Evolutionary conservation across 1,140 invertebrate genomes (phyloP).

Genomic region (Drosophila murphyi): DNA sequence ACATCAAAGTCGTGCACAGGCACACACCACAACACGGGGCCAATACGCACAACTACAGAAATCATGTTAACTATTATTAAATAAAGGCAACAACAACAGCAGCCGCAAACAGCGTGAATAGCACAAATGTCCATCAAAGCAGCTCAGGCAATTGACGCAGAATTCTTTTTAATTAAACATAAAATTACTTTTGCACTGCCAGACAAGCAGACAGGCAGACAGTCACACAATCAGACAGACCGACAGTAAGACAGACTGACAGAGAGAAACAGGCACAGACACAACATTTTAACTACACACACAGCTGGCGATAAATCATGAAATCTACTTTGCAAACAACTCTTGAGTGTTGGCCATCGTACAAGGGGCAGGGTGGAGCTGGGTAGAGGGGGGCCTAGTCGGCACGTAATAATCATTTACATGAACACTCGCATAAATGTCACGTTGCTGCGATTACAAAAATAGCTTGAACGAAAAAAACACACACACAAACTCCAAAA

Average conservation of each 20-base stretch:
- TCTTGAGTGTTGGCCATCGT: neutral
- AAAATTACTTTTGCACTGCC: slow-evolving; percentile 74
- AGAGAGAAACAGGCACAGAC: slow-evolving; percentile 1
- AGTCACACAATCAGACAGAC: slow-evolving; percentile 13
- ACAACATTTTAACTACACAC: slow-evolving; percentile 31
- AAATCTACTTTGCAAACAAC: slow-evolving; percentile 74
- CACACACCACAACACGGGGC: slow-evolving; percentile 7
- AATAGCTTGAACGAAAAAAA: slow-evolving; percentile 62
- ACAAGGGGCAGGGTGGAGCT: too few species aligned
- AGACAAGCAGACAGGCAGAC: slow-evolving; percentile 25
- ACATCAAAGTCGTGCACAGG: slow-evolving; percentile 78
- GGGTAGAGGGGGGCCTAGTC: slow-evolving; percentile 32
- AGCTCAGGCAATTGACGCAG: slow-evolving; percentile 63
- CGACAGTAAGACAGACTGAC: slow-evolving; percentile 1
- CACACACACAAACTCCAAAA: slow-evolving; percentile 55
- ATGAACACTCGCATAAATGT: slow-evolving; percentile 83
- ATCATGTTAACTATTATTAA: slow-evolving; percentile 82
- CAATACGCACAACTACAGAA: slow-evolving; percentile 32
- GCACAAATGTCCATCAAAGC: slow-evolving; percentile 76
- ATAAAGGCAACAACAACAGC: slow-evolving; percentile 64
- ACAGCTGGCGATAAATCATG: slow-evolving; percentile 76
- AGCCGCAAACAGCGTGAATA: slow-evolving; percentile 58
- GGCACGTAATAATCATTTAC: slow-evolving; percentile 82
- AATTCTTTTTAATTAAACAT: slow-evolving; percentile 82
- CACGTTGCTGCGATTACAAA: slow-evolving; percentile 80